Percentiles rank a stretch among this genome's conserved stretches.
These are phyloP conservation scores for Adelphocoris suturalis DNA, from an alignment of 2,888 invertebrate species.

Conservation along the genomic window DNA sequence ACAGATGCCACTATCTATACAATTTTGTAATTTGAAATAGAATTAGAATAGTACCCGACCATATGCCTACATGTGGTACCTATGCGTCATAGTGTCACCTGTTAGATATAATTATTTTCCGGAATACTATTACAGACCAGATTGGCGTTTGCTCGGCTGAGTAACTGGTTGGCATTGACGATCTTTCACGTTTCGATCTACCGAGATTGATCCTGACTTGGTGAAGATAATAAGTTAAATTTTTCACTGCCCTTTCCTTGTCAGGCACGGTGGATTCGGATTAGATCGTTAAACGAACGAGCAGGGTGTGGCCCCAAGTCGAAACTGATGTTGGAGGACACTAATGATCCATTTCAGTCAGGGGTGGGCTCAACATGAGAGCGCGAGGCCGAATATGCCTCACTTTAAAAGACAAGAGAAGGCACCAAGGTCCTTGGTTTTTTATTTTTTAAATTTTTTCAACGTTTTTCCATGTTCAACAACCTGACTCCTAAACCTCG, in stretches of 20 bases:
- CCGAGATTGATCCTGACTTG: not conserved
- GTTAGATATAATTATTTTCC: too few relatives aligned
- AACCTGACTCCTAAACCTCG: slow-evolving; percentile 67
- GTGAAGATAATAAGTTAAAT: not conserved
- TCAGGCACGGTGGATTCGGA: not conserved
- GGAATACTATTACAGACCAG: too few relatives aligned
- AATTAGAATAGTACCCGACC: too few relatives aligned
- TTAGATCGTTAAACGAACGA: slow-evolving; percentile 48
- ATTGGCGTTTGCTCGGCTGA: too few relatives aligned
- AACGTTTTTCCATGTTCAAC: slow-evolving; percentile 50
- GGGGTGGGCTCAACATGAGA: slow-evolving; percentile 49
- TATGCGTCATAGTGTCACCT: too few relatives aligned
- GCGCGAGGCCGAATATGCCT: slow-evolving; percentile 57
- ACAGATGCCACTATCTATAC: too few relatives aligned
- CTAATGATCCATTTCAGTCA: slow-evolving; percentile 62
- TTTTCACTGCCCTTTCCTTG: slow-evolving; percentile 12
- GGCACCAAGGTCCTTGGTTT: slow-evolving; percentile 12
- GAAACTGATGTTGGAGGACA: slow-evolving; percentile 35
- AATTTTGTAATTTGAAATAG: too few relatives aligned
- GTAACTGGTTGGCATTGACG: too few relatives aligned
- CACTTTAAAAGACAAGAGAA: slow-evolving; percentile 62
- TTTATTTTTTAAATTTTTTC: slow-evolving; percentile 18
- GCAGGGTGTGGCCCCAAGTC: slow-evolving; percentile 49
- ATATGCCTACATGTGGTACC: too few relatives aligned
- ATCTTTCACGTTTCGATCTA: not conserved